phyloP scores from a whole-genome alignment of 2,888 invertebrate species.

The Drosophila neotestacea region DNA sequence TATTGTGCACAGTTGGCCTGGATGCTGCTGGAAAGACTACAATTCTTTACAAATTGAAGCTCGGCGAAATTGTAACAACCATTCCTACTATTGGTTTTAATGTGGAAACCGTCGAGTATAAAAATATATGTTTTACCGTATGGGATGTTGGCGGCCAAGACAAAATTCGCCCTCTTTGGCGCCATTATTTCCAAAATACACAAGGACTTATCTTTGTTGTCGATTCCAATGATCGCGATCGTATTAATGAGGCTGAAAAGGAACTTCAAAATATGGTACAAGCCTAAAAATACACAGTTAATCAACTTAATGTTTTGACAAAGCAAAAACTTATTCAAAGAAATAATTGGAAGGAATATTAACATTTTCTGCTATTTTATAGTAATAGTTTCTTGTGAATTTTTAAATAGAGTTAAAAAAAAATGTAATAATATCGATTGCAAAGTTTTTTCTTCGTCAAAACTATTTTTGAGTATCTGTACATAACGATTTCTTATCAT shows the following conservation, averaged over 20 bases:
- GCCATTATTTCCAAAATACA: slow-evolving; percentile 99
- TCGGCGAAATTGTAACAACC: slow-evolving; percentile 99
- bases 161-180: slow-evolving; percentile 98
- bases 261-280: slow-evolving; percentile 95
- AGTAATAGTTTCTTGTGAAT: too few relatives aligned
- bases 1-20: slow-evolving; percentile 91
- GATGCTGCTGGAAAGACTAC: slow-evolving; percentile 99
- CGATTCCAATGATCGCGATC: slow-evolving; percentile 98
- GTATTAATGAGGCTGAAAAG: slow-evolving; percentile 96
- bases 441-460: too few relatives aligned
- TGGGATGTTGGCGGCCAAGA: slow-evolving; percentile 99
- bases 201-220: slow-evolving; percentile 99
- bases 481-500: not conserved
- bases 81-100: slow-evolving; percentile 99
- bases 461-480: too few relatives aligned
- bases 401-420: too few relatives aligned
- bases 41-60: slow-evolving; percentile 97
- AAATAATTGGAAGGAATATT: too few relatives aligned
- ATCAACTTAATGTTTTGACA: too few relatives aligned
- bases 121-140: slow-evolving; percentile 99
- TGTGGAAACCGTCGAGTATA: slow-evolving; percentile 99
- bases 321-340: too few relatives aligned
- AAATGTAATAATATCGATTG: too few relatives aligned
- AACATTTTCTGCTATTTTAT: too few relatives aligned
- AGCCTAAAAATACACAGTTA: too few relatives aligned